These are phyloP conservation scores for Falco novaeseelandiae DNA, from an alignment of 2,797 vertebrate species.

Conservation along the genomic window DNA sequence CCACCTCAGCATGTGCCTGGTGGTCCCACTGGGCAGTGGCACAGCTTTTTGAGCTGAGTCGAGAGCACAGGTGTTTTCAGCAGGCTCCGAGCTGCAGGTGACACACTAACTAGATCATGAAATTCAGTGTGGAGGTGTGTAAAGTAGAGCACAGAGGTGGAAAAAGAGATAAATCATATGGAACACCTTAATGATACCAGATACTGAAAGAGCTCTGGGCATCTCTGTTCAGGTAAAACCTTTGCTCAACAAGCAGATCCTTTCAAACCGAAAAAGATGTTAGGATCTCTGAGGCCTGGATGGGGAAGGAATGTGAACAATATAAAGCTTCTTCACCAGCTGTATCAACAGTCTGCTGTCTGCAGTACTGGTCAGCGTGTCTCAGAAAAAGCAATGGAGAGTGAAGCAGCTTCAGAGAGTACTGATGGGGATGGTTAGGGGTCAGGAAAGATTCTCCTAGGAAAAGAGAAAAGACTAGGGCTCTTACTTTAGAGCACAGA, in stretches of 20 bases:
- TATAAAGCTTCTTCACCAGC: background rate
- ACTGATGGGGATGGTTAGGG: background rate
- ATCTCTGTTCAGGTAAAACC: background rate
- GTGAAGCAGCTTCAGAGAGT: background rate
- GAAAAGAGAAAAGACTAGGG: background rate
- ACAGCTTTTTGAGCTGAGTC: background rate
- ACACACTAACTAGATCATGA: background rate
- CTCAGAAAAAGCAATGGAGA: background rate
- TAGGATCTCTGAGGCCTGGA: background rate
- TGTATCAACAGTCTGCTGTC: background rate
- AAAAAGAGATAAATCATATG: background rate
- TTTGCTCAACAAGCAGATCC: background rate
- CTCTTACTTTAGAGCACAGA: background rate
- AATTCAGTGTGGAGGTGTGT: background rate
- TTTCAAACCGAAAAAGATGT: background rate
- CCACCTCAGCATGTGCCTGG: fast-evolving
- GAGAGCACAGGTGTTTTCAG: background rate
- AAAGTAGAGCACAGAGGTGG: background rate
- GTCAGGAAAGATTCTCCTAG: background rate
- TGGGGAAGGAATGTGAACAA: background rate
- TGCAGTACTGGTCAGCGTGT: fast-evolving
- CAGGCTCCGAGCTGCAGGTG: background rate
- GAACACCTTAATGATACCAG: background rate
- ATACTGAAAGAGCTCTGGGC: background rate
- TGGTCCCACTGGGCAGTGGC: background rate